phyloP scores from a whole-genome alignment of 2,797 vertebrate genomes.

The Girardinus metallicus region DNA sequence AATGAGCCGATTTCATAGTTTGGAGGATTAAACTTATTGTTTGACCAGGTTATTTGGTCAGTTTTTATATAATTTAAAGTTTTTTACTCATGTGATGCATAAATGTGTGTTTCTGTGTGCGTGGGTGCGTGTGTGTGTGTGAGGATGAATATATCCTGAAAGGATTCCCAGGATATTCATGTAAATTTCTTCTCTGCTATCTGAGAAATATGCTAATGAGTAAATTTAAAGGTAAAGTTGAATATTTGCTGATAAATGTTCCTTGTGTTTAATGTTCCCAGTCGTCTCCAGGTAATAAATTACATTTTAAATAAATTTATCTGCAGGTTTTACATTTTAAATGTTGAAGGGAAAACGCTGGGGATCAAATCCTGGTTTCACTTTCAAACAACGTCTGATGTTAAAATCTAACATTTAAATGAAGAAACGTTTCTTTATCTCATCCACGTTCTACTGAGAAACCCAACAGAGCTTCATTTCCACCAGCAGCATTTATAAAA shows the following conservation, averaged over 20 bases:
- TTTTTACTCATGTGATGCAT: neutral
- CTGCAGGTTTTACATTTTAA: neutral
- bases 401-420: neutral
- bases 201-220: neutral
- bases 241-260: neutral
- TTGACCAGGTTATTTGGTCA: neutral
- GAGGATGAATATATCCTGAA: neutral
- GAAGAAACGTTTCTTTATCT: neutral
- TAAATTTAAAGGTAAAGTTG: neutral
- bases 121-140: neutral
- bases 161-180: neutral
- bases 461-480: neutral
- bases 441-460: neutral
- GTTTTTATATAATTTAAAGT: neutral
- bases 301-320: neutral
- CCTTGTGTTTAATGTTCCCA: neutral
- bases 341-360: neutral
- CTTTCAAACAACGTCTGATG: neutral
- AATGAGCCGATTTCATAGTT: neutral
- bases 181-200: neutral
- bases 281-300: neutral
- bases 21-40: neutral
- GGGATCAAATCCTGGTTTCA: neutral
- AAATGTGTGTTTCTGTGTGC: neutral
- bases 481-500: neutral